Base-by-base conservation (phyloP, 2,888 invertebrate genomes). In the Thereva nobilitata region DNA sequence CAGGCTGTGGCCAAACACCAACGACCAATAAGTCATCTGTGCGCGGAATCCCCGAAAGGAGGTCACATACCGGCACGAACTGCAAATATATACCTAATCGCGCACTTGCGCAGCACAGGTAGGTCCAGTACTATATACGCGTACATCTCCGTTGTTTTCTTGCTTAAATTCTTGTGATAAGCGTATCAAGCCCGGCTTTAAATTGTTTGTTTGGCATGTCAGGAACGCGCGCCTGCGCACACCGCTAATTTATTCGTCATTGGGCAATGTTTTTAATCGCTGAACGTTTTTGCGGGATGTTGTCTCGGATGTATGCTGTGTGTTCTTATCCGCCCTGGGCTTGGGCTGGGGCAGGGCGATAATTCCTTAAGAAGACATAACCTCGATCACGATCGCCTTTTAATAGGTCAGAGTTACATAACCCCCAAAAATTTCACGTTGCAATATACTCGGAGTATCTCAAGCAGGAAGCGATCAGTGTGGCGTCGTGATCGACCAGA, bases 1-100 rank as follows among this genome's bases (percentile, higher is more conserved):
- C 23, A 23, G 5, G n/a, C 5, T 47, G 10, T 3, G 12, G 12
- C 8, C 47, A n/a, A 7, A 50, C 50, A 49, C 49, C 61, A 23
- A 50, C 38, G 50, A 23, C 40, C 50, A 61, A 61, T 61, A 61
- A 61, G 61, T 61, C 47, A 50, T 50, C 61, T 50, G 49, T 40
- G 23, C 23, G 23, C 23, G 23, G 23, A 23, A 23, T 23, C 23
- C 23, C 41, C 50, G 8, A 50, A 61, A 61, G 42, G 61, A 50
- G 61, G 61, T 41, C 61, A 61, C 49, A 61, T 61, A 50, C 50
- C 61, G 61, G 23, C 61, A 61, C 61, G 49, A 61, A 61, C 34
- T 61, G 35, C 50, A 23, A 50, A 23, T 35, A 9, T n/a, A 42
- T 9, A 9, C 42, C 42, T n/a, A 42, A 23, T 7, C 50, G 50